A percentile compares a stretch with the other conserved stretches of the same genome.
These are phyloP conservation scores for Xenops minutus DNA, from an alignment of 2,797 vertebrate genomes.

Conservation along the genomic window DNA sequence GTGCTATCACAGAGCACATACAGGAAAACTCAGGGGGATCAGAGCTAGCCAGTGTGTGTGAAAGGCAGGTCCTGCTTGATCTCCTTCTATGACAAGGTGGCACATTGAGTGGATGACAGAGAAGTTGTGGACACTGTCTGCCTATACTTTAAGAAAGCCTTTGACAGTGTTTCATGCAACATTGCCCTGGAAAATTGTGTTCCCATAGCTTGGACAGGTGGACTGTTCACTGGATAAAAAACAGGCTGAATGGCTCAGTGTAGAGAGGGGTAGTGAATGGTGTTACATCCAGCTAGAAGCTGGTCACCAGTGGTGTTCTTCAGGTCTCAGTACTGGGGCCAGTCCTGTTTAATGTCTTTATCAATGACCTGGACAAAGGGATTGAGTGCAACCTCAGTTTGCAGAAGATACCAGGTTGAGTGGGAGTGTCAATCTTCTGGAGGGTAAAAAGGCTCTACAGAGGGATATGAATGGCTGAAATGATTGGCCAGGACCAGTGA, in stretches of 20 bases:
- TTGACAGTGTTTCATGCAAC: neutral
- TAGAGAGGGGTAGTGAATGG: neutral
- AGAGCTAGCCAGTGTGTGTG: neutral
- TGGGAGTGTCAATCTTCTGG: neutral
- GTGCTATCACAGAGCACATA: neutral
- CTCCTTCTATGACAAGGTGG: neutral
- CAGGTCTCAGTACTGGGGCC: neutral
- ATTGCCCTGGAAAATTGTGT: neutral
- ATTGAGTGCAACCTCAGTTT: neutral
- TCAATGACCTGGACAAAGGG: neutral
- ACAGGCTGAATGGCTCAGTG: too few relatives aligned
- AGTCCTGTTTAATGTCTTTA: neutral
- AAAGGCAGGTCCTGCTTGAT: neutral
- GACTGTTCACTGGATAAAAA: neutral
- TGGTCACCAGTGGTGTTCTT: neutral
- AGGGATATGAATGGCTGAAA: neutral
- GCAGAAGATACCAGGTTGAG: neutral
- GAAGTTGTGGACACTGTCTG: neutral
- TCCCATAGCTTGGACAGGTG: neutral
- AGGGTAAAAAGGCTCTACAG: neutral
- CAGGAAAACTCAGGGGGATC: neutral
- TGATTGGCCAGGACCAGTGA: fast-evolving
- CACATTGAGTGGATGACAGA: neutral
- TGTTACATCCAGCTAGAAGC: neutral
- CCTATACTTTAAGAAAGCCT: neutral